Conservation (phyloP, 2,888 invertebrate species). For the Diploptera punctata region DNA sequence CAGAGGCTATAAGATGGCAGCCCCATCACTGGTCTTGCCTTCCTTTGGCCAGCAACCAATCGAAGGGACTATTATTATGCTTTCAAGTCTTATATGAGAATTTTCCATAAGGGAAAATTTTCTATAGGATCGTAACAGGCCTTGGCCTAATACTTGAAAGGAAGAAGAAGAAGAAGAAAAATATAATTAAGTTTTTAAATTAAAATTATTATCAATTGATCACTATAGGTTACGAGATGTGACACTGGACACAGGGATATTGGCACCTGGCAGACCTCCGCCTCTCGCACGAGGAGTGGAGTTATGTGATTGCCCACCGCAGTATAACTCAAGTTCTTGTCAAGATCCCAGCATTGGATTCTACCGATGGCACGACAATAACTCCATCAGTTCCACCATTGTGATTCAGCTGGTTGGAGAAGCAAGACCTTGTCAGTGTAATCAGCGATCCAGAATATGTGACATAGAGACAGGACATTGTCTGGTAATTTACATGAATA, state of each 20-base stretch:
- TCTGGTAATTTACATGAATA: constrained; percentile 66
- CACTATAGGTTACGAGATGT: constrained; percentile 75
- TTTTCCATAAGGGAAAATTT: too few species aligned
- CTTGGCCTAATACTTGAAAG: too few species aligned
- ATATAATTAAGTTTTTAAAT: constrained; percentile 55
- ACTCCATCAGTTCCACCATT: constrained; percentile 65
- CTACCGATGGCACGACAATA: constrained; percentile 74
- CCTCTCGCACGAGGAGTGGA: constrained; percentile 83
- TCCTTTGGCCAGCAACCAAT: too few species aligned
- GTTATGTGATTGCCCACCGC: constrained; percentile 80
- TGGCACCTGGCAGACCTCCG: constrained; percentile 68
- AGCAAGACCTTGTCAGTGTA: constrained; percentile 82
- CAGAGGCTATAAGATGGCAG: too few species aligned
- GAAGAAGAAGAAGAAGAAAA: too few species aligned
- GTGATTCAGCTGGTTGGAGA: constrained; percentile 82
- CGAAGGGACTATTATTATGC: too few species aligned
- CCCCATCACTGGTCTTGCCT: too few species aligned
- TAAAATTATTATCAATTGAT: too few species aligned
- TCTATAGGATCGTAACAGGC: too few species aligned
- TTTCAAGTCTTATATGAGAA: too few species aligned
- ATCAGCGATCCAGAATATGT: constrained; percentile 77
- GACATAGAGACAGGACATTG: constrained; percentile 87
- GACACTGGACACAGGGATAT: constrained; percentile 81
- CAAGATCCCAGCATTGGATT: constrained; percentile 87
- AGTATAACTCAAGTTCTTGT: constrained; percentile 88